A percentile compares a stretch with the other conserved stretches of the same genome.
Evolutionary conservation across 2,888 invertebrate genomes (phyloP).

Genomic region (Lottia scabra): DNA sequence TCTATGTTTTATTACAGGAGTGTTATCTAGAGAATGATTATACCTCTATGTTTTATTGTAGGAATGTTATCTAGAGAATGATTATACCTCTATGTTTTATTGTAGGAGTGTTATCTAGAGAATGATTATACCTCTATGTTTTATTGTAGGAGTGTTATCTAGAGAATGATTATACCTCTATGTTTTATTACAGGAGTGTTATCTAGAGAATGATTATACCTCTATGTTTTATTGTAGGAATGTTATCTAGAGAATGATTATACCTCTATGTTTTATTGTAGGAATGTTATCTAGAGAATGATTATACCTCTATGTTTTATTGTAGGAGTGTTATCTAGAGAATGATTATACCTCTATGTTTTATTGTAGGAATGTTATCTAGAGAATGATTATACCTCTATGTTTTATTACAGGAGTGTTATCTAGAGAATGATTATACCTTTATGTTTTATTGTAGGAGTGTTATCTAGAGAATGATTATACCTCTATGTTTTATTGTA

Average conservation of each 20-base stretch:
- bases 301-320: conserved; percentile 88
- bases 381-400: conserved; percentile 88
- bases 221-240: conserved; percentile 87
- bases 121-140: conserved; percentile 90
- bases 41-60: conserved; percentile 86
- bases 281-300: conserved; percentile 89
- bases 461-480: conserved; percentile 91
- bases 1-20: conserved; percentile 87
- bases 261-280: conserved; percentile 86
- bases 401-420: too few species aligned
- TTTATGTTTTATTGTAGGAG: conserved; percentile 87
- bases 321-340: too few species aligned
- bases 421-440: conserved; percentile 89
- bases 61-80: conserved; percentile 89
- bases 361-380: too few species aligned
- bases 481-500: conserved; percentile 86
- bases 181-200: too few species aligned
- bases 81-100: conserved; percentile 88
- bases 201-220: conserved; percentile 89
- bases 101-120: too few species aligned
- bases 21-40: conserved; percentile 91
- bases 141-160: too few species aligned
- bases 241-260: conserved; percentile 91
- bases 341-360: conserved; percentile 90
- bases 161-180: conserved; percentile 88